phyloP scores from a whole-genome alignment of 1,140 invertebrate genomes.

The Eumeta japonica region DNA sequence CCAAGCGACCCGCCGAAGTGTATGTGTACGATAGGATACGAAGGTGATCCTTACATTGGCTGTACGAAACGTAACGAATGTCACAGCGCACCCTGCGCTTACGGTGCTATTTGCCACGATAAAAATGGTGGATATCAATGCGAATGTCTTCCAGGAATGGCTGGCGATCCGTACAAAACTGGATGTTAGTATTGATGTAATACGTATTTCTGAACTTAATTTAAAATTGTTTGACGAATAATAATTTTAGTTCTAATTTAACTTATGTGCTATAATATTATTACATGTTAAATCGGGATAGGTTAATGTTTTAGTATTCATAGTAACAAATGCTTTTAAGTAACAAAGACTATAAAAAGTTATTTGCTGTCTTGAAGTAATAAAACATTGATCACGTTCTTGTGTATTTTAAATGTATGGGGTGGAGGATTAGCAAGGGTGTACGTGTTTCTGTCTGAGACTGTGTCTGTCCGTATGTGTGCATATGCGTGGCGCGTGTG shows the following conservation, averaged over 20 bases:
- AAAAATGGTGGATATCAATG: constrained; percentile 82
- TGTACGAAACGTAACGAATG: constrained; percentile 85
- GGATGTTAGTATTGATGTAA: constrained; percentile 64
- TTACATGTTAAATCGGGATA: too few relatives aligned
- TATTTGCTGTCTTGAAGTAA: too few relatives aligned
- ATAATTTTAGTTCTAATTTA: constrained; percentile 9
- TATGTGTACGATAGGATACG: constrained; percentile 80
- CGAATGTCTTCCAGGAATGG: constrained; percentile 76
- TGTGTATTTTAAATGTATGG: too few relatives aligned
- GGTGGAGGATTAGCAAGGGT: too few relatives aligned
- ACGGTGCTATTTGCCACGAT: constrained; percentile 84
- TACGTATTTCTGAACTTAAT: neutral
- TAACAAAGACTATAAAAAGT: too few relatives aligned
- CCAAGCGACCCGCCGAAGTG: constrained; percentile 86
- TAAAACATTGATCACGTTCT: too few relatives aligned
- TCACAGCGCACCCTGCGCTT: constrained; percentile 74
- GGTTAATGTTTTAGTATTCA: too few relatives aligned
- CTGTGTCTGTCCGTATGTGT: too few relatives aligned
- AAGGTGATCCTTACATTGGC: constrained; percentile 78
- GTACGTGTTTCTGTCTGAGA: too few relatives aligned
- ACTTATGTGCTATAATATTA: too few relatives aligned
- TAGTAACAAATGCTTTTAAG: too few relatives aligned
- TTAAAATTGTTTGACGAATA: neutral
- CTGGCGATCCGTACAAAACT: constrained; percentile 79
- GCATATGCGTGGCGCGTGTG: too few relatives aligned